phyloP scores from a whole-genome alignment of 2,113 vertebrate species.

The Dipodomys spectabilis region DNA sequence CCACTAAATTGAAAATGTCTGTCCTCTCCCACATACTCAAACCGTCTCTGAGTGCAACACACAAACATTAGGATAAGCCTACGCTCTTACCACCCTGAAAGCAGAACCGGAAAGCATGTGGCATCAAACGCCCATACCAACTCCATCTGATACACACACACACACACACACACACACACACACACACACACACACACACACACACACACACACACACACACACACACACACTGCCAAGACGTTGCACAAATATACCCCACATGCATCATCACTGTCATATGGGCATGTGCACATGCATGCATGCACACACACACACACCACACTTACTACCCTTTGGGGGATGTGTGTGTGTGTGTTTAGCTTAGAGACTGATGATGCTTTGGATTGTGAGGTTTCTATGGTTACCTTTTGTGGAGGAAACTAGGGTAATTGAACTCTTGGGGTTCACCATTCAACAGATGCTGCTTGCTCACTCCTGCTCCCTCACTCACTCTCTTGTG shows the following conservation, averaged over 20 bases:
- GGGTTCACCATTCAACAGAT: conserved; percentile 71
- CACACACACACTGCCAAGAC: conserved; percentile 21
- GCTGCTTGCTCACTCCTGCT: conserved; percentile 27
- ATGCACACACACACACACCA: not conserved
- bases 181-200: not conserved
- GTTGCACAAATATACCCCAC: conserved; percentile 18
- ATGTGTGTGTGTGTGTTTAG: conserved; percentile 41
- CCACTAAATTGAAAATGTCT: not conserved
- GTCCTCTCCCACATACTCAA: not conserved
- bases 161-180: conserved; percentile 41
- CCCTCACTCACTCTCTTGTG: not conserved
- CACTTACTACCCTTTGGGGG: not conserved
- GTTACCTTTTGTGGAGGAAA: conserved; percentile 83
- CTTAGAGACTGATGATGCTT: conserved; percentile 72
- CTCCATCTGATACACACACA: conserved; percentile 27
- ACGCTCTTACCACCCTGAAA: conserved; percentile 1
- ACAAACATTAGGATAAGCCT: conserved; percentile 67
- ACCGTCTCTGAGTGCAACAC: conserved; percentile 29
- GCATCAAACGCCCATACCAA: conserved; percentile 10
- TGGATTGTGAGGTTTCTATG: conserved; percentile 85
- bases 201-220: conserved; percentile 35
- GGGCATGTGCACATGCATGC: not conserved
- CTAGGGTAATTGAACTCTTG: conserved; percentile 83
- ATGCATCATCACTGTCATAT: not conserved
- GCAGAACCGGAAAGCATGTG: conserved; percentile 44